Evolutionary conservation across 2,113 vertebrate species (phyloP).

Genomic region (Centropus bengalensis): DNA sequence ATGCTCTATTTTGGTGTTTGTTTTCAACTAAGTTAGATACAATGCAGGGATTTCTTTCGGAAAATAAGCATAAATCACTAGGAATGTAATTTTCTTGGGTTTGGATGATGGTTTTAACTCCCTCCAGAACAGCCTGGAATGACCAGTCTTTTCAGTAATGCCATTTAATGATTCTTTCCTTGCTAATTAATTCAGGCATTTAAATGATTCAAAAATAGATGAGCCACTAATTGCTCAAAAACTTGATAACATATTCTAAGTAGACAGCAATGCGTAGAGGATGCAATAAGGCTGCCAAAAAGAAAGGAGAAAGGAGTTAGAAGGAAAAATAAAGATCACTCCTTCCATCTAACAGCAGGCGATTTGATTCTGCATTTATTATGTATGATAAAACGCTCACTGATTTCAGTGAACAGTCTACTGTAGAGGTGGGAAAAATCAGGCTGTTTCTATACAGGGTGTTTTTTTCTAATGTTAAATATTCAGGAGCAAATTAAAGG

Average conservation of each 20-base stretch:
- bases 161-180: constrained; percentile 27
- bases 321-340: background rate
- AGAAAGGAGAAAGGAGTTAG: background rate
- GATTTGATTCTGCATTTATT: constrained; percentile 17
- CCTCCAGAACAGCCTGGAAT: background rate
- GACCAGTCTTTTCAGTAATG: constrained; percentile 13
- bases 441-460: background rate
- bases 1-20: background rate
- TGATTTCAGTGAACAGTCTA: background rate
- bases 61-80: background rate
- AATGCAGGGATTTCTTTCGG: background rate
- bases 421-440: background rate
- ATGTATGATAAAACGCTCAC: background rate
- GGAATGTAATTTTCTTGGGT: background rate
- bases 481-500: background rate
- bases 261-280: background rate
- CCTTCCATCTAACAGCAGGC: background rate
- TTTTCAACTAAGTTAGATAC: constrained; percentile 8
- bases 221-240: background rate
- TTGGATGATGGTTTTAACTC: constrained; percentile 10
- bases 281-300: constrained; percentile 4
- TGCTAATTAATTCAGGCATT: constrained; percentile 39
- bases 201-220: constrained; percentile 44
- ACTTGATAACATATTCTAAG: constrained; percentile 16
- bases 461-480: background rate